Base-by-base conservation (phyloP, 2,888 invertebrate genomes). In the Sinohyriopsis cumingii region DNA sequence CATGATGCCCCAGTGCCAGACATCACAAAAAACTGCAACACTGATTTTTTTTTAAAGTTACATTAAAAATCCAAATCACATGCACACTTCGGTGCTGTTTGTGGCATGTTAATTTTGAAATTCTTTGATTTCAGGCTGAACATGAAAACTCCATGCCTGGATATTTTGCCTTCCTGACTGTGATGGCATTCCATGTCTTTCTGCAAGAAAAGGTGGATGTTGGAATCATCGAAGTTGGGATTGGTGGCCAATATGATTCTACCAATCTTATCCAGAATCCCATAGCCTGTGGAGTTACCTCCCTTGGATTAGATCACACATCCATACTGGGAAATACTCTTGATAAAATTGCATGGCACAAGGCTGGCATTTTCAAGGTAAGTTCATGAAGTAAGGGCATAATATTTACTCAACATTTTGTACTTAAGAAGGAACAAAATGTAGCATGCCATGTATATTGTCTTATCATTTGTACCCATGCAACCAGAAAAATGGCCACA, bases 141-240 rank as follows among this genome's bases (percentile, higher is more conserved):
- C 59, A 83, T 71, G 81, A 82, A n/a, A 82, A 79, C 6, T 55
- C 95, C 82, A 95, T 97, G 95, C 98, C 98, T 0, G 92, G 94
- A 61, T 99, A 98, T 91, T 99, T 99, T 91, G 94, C 95, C 74
- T 99, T 99, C 89, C 91, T 99, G 22, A 99, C 98, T 0, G 92
- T 98, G 69, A 91, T 99, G 92, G 95, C 97, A 20, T 95, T 96
- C 86, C 93, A 96, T 87, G 92, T 97, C 55, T 99, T 99, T 91
- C 84, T 96, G 0, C 82, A 91, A 75, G 95, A 96, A 89, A 92
- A 93, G 72, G 88, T 89, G 18, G 97, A 99, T 89, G 98, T 97
- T 1, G 96, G 95, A 0, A 93, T 99, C 59, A 89, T 99, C 20
- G 99, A 99, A 91, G 99, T 99, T 54, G 99, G 99, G 55, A 97